These are phyloP conservation scores for Hypena proboscidalis DNA, from an alignment of 2,888 invertebrate species.

Conservation along the genomic window DNA sequence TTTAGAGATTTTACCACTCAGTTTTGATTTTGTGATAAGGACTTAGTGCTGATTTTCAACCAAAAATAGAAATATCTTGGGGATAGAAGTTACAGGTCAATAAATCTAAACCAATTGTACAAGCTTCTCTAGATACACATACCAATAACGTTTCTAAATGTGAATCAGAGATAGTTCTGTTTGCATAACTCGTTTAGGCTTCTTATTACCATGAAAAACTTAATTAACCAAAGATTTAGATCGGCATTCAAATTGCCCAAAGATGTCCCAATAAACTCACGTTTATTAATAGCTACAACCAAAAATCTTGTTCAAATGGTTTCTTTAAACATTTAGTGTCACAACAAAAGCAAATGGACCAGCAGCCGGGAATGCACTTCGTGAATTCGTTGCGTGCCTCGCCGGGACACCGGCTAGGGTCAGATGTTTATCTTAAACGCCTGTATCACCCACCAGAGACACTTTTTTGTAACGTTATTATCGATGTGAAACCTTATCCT, in stretches of 20 bases:
- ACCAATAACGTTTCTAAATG: too few species aligned
- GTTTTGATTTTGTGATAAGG: too few species aligned
- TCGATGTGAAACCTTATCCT: constrained; percentile 70
- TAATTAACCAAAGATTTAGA: constrained; percentile 12
- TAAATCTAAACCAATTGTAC: too few species aligned
- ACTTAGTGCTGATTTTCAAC: too few species aligned
- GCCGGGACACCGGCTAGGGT: constrained; percentile 71
- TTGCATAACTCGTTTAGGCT: not conserved
- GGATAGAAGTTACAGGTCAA: too few species aligned
- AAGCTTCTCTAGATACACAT: too few species aligned
- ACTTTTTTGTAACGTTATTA: constrained; percentile 81
- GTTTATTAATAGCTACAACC: constrained; percentile 35
- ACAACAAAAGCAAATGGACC: constrained; percentile 62
- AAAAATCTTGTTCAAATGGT: constrained; percentile 37
- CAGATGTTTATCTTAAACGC: constrained; percentile 84
- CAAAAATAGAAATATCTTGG: too few species aligned
- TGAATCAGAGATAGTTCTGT: too few species aligned
- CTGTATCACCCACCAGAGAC: constrained; percentile 83
- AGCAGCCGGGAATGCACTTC: constrained; percentile 71
- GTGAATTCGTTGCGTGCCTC: constrained; percentile 79
- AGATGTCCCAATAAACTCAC: constrained; percentile 16
- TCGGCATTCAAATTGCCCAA: constrained; percentile 3
- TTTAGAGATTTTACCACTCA: too few species aligned
- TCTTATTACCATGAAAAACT: constrained; percentile 4
- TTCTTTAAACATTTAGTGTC: constrained; percentile 49